phyloP scores from a whole-genome alignment of 1,140 invertebrate species.

The Drosophila saltans region DNA sequence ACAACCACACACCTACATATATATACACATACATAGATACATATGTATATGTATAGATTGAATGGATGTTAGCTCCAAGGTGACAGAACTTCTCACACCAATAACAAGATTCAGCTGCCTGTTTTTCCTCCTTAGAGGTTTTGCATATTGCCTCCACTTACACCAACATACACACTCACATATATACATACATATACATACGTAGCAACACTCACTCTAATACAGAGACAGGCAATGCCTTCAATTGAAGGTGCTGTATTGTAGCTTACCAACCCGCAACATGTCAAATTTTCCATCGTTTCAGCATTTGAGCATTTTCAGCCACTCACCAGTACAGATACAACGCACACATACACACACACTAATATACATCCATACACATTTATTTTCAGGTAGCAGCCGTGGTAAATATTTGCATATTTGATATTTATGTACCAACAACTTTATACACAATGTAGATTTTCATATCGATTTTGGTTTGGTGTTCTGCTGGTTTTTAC shows the following conservation, averaged over 20 bases:
- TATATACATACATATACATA: neutral
- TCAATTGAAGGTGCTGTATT: neutral
- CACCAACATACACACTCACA: neutral
- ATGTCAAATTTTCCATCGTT: constrained; percentile 56
- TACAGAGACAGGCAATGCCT: neutral
- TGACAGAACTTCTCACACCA: constrained; percentile 57
- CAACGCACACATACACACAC: constrained; percentile 2
- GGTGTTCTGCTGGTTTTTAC: constrained; percentile 18
- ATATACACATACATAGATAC: neutral
- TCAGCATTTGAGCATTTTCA: constrained; percentile 60
- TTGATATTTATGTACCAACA: constrained; percentile 79
- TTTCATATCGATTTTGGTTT: constrained; percentile 67
- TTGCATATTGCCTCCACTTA: constrained; percentile 54
- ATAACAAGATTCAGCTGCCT: constrained; percentile 29
- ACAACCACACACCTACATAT: neutral
- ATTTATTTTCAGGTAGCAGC: constrained; percentile 69
- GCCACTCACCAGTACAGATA: constrained; percentile 18
- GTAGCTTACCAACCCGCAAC: constrained; percentile 25
- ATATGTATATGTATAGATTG: constrained; percentile 18
- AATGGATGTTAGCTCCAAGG: constrained; percentile 48
- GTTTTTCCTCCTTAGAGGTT: constrained; percentile 26
- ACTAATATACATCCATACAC: neutral
- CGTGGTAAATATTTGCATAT: constrained; percentile 77
- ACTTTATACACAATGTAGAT: constrained; percentile 73
- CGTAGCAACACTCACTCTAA: neutral